Base-by-base conservation (phyloP, 2,797 vertebrate species). In the Parambassis ranga region DNA sequence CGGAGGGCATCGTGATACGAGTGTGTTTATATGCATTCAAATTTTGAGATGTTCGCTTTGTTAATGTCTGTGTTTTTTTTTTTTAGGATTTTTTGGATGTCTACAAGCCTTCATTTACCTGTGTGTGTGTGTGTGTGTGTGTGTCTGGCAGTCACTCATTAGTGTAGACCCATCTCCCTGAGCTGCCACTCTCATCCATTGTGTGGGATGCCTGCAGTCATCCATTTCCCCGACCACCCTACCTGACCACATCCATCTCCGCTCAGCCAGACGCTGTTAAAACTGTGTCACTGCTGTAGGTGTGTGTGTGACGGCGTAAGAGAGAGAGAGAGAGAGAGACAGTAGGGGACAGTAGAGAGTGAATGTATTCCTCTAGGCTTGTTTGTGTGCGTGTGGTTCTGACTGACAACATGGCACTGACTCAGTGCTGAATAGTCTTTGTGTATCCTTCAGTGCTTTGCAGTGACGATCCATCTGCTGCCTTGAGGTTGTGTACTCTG, bases 171-270 rank as follows among this genome's bases (percentile, higher is more conserved):
- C 68, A 78, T 88, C 85, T 82, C 42, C 42, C 44, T 26, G 43
- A 77, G 58, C 80, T 77, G 62, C 68, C 57, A 39, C 57, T 78
- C 71, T 83, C 84, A 90, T 87, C 77, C 57, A 79, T 80, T 84
- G 83, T 83, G 80, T 65, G 65, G 56, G 72, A 67, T 71, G 83
- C 77, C 81, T 75, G 74, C 65, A 86, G 79, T 75, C 83, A 86
- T 84, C 81, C 46, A 77, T 83, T 77, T 67, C 60, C 73, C 66
- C 31, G 41, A 62, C 58, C 71, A 37, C 67, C 71, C 53, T 61
- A 80, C 82, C 55, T 57, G 64, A 68, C 49, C 50, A 77, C 86
- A 89, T 90, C 82, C 79, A 82, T 89, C 87, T 76, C 65, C 16
- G n/a, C 48, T 77, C 53, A 79, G 75, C 56, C 75, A 77, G 49